Base-by-base conservation (phyloP, 2,797 vertebrate species). In the Danio albolineatus region DNA sequence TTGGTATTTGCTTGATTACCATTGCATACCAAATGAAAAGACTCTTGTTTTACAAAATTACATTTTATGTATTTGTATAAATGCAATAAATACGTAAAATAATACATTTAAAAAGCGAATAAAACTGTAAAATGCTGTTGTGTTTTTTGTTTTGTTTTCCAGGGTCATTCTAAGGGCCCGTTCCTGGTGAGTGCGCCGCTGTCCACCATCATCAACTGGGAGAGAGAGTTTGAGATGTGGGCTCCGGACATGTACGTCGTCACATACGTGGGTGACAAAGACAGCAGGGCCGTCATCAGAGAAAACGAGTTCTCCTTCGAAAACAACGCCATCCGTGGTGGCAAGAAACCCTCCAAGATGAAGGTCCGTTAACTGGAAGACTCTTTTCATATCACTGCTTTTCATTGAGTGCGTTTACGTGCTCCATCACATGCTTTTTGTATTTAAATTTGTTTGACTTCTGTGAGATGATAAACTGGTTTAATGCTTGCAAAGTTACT, bases 171-270 rank as follows among this genome's bases (percentile, higher is more conserved):
- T 0, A 99, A 99, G 87, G 98, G 98, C 8, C 98, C 98, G 0
- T 99, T 99, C 89, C 90, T 99, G 86, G 98, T 99, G 81, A 97
- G 98, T 39, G 98, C 97, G 0, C 98, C 97, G 0, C 94, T 99
- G 65, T 99, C 98, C 85, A 99, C 98, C 81, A 98, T 99, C 90
- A 99, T 99, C 83, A 99, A 99, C 91, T 99, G 97, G 97, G 97
- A 99, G 82, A 89, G 97, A 61, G 97, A 99, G 90, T 98, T 99
- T 88, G 97, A 99, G 90, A 96, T 99, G 96, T 99, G 98, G 98
- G 98, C 97, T 0, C 98, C 98, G 0, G 97, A 97, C 84, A 97
- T 99, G 94, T 99, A 98, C 1, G 97, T 99, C 44, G 97, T 99
- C 81, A 99, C 98, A 0, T 99, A 99, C 0, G 95, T 98, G 0